Percentiles rank a stretch among this genome's conserved stretches.
These are phyloP conservation scores for Ptychochromis oligacanthus DNA, from an alignment of 2,113 vertebrate species.

Conservation along the genomic window DNA sequence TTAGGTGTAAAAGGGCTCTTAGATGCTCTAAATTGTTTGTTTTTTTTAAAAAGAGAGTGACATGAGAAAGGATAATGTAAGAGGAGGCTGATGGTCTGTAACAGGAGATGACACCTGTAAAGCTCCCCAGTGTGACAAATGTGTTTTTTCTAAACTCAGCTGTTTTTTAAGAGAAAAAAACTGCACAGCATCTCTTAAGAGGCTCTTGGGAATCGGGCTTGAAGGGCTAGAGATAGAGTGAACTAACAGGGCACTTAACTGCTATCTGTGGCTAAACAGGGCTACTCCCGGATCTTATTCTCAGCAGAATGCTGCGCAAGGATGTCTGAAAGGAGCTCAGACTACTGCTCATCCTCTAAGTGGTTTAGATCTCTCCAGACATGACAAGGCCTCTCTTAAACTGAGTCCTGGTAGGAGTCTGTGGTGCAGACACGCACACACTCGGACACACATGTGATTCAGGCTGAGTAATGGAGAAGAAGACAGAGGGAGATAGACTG, in stretches of 20 bases:
- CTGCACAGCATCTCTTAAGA: conserved; percentile 48
- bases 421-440: neutral
- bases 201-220: conserved; percentile 52
- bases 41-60: too few species aligned
- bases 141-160: conserved; percentile 61
- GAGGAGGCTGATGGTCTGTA: neutral
- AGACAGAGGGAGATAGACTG: neutral
- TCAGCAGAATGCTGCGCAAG: conserved; percentile 46
- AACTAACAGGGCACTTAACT: conserved; percentile 66
- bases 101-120: conserved; percentile 30
- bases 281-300: conserved; percentile 34
- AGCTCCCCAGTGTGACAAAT: conserved; percentile 57
- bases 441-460: neutral
- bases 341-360: conserved; percentile 57
- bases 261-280: conserved; percentile 64
- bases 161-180: conserved; percentile 41
- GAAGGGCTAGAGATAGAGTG: conserved; percentile 58
- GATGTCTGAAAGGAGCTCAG: conserved; percentile 52
- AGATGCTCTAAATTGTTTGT: too few species aligned
- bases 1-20: too few species aligned
- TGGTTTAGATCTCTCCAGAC: conserved; percentile 42
- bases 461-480: conserved; percentile 42
- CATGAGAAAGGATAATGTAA: neutral
- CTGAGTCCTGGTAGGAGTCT: conserved; percentile 6
- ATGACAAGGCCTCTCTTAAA: conserved; percentile 32